phyloP scores from a whole-genome alignment of 2,113 vertebrate genomes.

The Corythornis vintsioides region DNA sequence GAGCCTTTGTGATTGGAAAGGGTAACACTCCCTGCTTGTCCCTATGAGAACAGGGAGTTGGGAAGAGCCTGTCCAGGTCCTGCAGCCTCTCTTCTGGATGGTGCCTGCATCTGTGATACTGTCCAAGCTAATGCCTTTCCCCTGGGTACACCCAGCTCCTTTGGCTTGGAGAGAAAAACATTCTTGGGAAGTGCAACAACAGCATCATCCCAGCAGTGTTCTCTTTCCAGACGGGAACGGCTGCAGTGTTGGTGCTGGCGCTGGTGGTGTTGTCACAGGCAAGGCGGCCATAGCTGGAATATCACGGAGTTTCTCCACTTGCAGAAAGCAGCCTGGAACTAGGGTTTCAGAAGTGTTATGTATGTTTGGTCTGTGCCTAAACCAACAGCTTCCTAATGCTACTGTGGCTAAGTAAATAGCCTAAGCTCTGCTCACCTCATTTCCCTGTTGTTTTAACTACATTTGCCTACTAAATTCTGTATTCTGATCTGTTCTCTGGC shows the following conservation, averaged over 20 bases:
- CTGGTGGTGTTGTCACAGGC: background rate
- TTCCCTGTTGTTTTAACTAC: background rate
- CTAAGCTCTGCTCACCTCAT: background rate
- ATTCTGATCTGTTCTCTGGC: background rate
- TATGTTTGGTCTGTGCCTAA: background rate
- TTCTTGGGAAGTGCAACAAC: background rate
- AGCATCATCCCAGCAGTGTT: rapidly evolving
- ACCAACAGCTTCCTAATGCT: background rate
- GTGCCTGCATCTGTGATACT: background rate
- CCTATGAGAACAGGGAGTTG: rapidly evolving
- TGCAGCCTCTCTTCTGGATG: rapidly evolving
- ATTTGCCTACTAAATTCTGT: background rate
- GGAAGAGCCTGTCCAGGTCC: background rate
- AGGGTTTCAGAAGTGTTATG: rapidly evolving
- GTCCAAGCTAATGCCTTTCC: background rate
- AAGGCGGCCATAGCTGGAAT: background rate
- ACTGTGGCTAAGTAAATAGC: background rate
- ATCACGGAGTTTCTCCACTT: background rate
- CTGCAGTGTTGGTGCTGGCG: background rate
- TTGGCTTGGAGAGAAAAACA: background rate
- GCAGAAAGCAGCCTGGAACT: background rate
- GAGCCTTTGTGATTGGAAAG: background rate
- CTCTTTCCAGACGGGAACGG: background rate
- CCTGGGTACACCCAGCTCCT: rapidly evolving
- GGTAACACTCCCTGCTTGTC: background rate